phyloP scores from a whole-genome alignment of 2,888 invertebrate genomes.

The Conchocele bisecta region DNA sequence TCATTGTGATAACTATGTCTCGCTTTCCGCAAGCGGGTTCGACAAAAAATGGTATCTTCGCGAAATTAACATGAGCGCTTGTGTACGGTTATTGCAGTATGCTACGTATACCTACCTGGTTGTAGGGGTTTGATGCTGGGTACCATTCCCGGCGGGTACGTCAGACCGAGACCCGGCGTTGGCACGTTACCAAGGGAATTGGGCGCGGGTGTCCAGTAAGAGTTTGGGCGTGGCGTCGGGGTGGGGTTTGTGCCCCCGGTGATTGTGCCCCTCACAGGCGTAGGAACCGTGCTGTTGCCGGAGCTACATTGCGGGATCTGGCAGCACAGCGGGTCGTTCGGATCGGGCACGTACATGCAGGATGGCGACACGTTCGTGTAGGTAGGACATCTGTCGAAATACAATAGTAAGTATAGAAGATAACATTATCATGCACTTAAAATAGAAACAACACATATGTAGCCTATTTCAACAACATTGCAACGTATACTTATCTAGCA shows the following conservation, averaged over 20 bases:
- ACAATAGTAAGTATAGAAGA: no score
- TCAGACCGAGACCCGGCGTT: slow-evolving; percentile 24
- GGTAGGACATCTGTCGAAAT: slow-evolving; percentile 65
- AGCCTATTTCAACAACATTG: no score
- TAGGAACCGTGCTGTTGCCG: slow-evolving; percentile 47
- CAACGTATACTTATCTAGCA: no score
- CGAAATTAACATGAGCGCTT: no score
- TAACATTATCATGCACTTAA: no score
- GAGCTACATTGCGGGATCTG: slow-evolving; percentile 65
- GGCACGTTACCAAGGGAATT: slow-evolving; percentile 24
- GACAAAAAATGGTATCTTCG: no score
- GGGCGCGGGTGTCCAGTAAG: slow-evolving; percentile 33
- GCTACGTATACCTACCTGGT: no score
- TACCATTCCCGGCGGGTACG: slow-evolving; percentile 27
- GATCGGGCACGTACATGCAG: slow-evolving; percentile 71
- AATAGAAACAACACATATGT: no score
- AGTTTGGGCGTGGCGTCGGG: slow-evolving; percentile 40
- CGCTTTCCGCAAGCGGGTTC: no score
- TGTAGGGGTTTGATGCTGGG: no score
- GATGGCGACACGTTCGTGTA: slow-evolving; percentile 59
- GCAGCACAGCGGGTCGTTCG: slow-evolving; percentile 70
- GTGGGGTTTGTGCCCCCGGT: slow-evolving; percentile 53
- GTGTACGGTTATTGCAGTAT: no score
- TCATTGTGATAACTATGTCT: no score
- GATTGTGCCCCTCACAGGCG: slow-evolving; percentile 50